Evolutionary conservation across 2,113 vertebrate genomes (phyloP), one percentile per base, ranked within the genome.

Genomic region (Malurus elegans): DNA sequence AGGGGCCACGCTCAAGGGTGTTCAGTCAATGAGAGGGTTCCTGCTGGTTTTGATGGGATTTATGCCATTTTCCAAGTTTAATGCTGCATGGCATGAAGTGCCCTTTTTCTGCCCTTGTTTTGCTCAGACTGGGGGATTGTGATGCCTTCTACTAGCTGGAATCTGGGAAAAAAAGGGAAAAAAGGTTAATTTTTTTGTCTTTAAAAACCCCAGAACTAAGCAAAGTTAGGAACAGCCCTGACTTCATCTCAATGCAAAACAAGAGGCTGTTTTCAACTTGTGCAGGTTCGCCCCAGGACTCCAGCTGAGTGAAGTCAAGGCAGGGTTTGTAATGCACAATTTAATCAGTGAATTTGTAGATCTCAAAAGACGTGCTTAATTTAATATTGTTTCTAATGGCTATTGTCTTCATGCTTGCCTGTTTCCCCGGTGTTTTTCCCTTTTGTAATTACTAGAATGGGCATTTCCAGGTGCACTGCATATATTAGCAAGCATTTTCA

Each of bases 341-440:
- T 91, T 90, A 93, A 75, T 88, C 90, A 58, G 90, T 87, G 90
- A 95, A 88, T 88, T 85, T 79, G 92, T 88, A 76, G 57, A 85
- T 91, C 88, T 96, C 88, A 62, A 51, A 92, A 92, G 90, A 74
- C 9, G 8, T 71, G 61, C 94, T 97, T 96, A 88, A 96, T 95
- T 94, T 95, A 93, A 92, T 96, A 96, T 96, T 92, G 67, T 90
- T 90, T 67, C 83, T 95, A 94, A 95, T 95, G 86, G 88, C 94
- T 93, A 90, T 93, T 91, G 88, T 95, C 66, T 95, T 93, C 84
- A 88, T 95, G 96, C 88, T 90, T 91, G 74, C 90, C 74, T 91
- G 89, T 91, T 95, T 81, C 91, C 65, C 82, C 0, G 12, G 93
- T 91, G 94, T 34, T 93, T 96, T 94, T 94, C 86, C 42, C 64